A percentile compares a stretch with the other conserved stretches of the same genome.
phyloP scores from a whole-genome alignment of 2,888 invertebrate species.

The Xestia ashworthii region DNA sequence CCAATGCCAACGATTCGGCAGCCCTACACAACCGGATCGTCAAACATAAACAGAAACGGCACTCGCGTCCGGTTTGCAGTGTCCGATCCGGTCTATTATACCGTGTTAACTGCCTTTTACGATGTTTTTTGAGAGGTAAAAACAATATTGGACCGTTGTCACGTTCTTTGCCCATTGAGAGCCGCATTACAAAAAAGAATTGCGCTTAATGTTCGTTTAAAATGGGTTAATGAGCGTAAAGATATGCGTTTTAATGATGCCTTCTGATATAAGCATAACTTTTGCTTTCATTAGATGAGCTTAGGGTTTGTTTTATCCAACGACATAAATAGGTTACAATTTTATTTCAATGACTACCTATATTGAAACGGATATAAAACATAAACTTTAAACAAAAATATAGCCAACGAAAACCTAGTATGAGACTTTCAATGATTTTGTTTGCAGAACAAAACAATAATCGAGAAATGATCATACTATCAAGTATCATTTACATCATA shows the following conservation, averaged over 20 bases:
- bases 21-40: constrained; percentile 57
- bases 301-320: not conserved
- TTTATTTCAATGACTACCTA: not conserved
- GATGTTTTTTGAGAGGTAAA: constrained; percentile 66
- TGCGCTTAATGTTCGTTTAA: constrained; percentile 43
- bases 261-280: not conserved
- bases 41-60: constrained; percentile 73
- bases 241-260: constrained; percentile 12
- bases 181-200: constrained; percentile 48
- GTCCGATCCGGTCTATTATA: constrained; percentile 69
- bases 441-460: constrained; percentile 10
- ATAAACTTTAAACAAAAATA: not conserved
- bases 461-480: constrained; percentile 25
- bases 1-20: constrained; percentile 12
- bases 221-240: constrained; percentile 41
- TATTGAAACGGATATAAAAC: not conserved
- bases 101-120: constrained; percentile 65
- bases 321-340: no score
- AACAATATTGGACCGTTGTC: constrained; percentile 67
- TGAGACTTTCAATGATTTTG: not conserved
- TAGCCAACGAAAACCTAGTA: not conserved
- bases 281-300: not conserved
- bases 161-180: constrained; percentile 56
- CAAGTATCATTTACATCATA: constrained; percentile 51
- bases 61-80: constrained; percentile 64